Percentiles rank a stretch among this genome's conserved stretches.
Evolutionary conservation across 2,888 invertebrate species (phyloP).

Genomic region (Agrochola lota): DNA sequence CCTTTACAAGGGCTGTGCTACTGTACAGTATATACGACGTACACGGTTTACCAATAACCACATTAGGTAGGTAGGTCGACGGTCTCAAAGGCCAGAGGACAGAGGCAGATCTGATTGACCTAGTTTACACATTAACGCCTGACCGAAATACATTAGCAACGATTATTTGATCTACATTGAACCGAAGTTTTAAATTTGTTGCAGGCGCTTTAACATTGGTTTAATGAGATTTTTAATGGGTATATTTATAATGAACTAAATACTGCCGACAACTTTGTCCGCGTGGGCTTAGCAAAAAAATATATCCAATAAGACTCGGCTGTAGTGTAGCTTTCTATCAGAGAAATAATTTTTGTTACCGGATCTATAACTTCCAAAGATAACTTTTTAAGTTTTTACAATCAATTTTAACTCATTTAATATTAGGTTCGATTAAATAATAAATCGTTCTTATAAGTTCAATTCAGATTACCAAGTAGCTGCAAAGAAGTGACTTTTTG

Average conservation of each 20-base stretch:
- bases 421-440: neutral
- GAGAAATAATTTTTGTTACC: neutral
- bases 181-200: neutral
- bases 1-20: too few relatives aligned
- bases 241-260: neutral
- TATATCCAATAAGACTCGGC: neutral
- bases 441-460: neutral
- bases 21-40: neutral
- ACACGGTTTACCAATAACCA: conserved; percentile 26
- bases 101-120: conserved; percentile 37
- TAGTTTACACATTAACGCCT: conserved; percentile 51
- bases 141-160: conserved; percentile 52
- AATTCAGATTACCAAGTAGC: neutral
- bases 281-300: neutral
- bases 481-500: neutral
- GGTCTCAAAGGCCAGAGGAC: conserved; percentile 26
- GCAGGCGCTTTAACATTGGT: neutral
- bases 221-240: neutral
- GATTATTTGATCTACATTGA: conserved; percentile 13
- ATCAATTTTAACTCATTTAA: neutral
- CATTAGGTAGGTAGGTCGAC: conserved; percentile 20
- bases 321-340: neutral
- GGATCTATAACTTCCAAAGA: neutral
- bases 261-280: neutral
- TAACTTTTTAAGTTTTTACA: neutral